Evolutionary conservation across 2,888 invertebrate genomes (phyloP), one percentile per base, ranked within the genome.

Genomic region (Metellina segmentata): DNA sequence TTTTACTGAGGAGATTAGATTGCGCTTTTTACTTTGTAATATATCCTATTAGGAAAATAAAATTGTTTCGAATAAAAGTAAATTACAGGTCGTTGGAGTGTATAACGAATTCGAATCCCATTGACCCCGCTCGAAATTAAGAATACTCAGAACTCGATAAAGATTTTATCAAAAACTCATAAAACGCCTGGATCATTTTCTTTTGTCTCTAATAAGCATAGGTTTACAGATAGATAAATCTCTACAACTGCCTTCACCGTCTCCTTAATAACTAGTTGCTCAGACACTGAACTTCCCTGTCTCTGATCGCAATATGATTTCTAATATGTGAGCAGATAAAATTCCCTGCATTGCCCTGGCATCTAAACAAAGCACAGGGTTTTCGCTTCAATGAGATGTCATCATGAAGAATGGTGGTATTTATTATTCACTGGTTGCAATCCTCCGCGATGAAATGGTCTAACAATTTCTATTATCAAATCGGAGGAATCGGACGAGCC

Each of bases 181-280:
- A 85, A 53, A 61, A 53, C 53, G 13, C 61, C 61, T 16, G 11
- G 13, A 16, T 61, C 16, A 16, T 61, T 61, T 61, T 16, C 34
- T 61, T 53, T 48, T 34, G 53, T 16, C 75, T 61, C 7, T 61
- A n/a, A 16, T 75, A 51, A 85, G 48, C 61, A 82, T 51, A 71
- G 71, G 71, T 71, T 82, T 19, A 51, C 51, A 53, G 53, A 85
- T 51, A 75, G 61, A 85, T 85, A 85, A 85, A 85, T 61, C 53
- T 34, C 74, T 53, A 5, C 61, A 75, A 75, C 74, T 85, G 74
- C 34, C 75, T n/a, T 20, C 75, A 74, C 53, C 74, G 34, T 85
- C 61, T 75, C 61, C 83, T 77, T 89, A 89, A 89, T 89, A 89
- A 89, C 83, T 83, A 49, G 82, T 78, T 89, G n/a, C 77, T 52